phyloP scores from a whole-genome alignment of 2,888 invertebrate genomes.

The Acutogordius australiensis region DNA sequence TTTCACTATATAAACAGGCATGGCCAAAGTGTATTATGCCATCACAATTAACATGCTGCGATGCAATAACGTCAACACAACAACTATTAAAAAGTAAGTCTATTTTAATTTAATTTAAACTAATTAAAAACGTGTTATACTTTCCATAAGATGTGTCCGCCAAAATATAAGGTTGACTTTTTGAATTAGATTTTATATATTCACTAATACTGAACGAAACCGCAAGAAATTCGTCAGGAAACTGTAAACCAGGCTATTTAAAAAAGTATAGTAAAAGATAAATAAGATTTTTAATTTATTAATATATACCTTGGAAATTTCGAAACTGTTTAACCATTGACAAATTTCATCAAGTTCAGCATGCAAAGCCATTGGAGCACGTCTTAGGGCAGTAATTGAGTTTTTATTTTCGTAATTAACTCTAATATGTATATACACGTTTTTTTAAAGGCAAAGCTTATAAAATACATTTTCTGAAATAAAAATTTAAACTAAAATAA shows the following conservation, averaged over 20 bases:
- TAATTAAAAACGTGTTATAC: slow-evolving; percentile 21
- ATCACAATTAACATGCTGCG: slow-evolving; percentile 54
- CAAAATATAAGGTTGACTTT: slow-evolving; percentile 42
- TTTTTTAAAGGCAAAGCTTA: too few species aligned
- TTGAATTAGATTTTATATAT: slow-evolving; percentile 27
- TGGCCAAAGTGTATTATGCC: slow-evolving; percentile 65
- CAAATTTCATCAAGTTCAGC: too few species aligned
- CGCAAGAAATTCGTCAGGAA: slow-evolving; percentile 47
- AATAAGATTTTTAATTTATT: too few species aligned
- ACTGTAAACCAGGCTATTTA: slow-evolving; percentile 63
- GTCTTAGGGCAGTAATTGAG: too few species aligned
- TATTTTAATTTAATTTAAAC: neutral
- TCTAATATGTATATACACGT: too few species aligned
- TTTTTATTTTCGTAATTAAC: too few species aligned
- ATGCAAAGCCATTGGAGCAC: too few species aligned
- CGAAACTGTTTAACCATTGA: too few species aligned
- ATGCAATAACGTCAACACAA: slow-evolving; percentile 60
- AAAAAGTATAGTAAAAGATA: too few species aligned
- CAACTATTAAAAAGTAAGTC: slow-evolving; percentile 34
- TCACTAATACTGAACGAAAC: slow-evolving; percentile 38
- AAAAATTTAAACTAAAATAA: too few species aligned
- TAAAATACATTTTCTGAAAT: too few species aligned
- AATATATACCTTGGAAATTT: too few species aligned
- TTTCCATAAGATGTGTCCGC: slow-evolving; percentile 72
- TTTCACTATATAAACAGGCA: slow-evolving; percentile 54